Percentiles rank a stretch among this genome's conserved stretches.
These are phyloP conservation scores for Papilio machaon DNA, from an alignment of 1,140 invertebrate genomes.

Conservation along the genomic window DNA sequence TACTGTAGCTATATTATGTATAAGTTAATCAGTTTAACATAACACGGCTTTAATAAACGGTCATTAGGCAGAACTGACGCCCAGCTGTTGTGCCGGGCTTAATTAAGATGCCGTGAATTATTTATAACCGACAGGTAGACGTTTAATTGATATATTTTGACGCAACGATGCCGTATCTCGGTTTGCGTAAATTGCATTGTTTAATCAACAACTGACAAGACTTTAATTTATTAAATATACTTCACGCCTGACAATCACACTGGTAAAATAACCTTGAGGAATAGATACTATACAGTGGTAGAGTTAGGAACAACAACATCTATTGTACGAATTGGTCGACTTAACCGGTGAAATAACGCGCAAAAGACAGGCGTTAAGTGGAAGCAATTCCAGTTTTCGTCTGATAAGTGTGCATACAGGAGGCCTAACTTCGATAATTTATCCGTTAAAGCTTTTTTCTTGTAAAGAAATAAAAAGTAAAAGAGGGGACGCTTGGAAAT, in stretches of 20 bases:
- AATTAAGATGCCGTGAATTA: slow-evolving; percentile 32
- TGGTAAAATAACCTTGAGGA: neutral
- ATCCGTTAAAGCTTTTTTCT: too few relatives aligned
- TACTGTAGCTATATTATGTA: neutral
- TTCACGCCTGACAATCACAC: neutral
- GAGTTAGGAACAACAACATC: neutral
- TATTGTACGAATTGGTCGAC: too few relatives aligned
- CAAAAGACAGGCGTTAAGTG: too few relatives aligned
- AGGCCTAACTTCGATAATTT: too few relatives aligned
- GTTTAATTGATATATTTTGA: slow-evolving; percentile 25
- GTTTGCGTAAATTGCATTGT: neutral
- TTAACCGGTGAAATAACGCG: too few relatives aligned
- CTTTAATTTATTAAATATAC: neutral
- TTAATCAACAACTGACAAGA: neutral
- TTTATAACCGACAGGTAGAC: slow-evolving; percentile 28
- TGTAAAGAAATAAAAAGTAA: too few relatives aligned
- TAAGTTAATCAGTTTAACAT: neutral
- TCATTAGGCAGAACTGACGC: slow-evolving; percentile 14
- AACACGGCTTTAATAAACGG: slow-evolving; percentile 16
- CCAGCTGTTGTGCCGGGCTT: slow-evolving; percentile 9
- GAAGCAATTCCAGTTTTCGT: too few relatives aligned
- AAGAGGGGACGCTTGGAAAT: too few relatives aligned
- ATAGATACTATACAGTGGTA: neutral
- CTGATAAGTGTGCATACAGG: too few relatives aligned
- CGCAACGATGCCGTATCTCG: neutral